Evolutionary conservation across 1,140 invertebrate genomes (phyloP).

Genomic region (Aphelenchoides besseyi): DNA sequence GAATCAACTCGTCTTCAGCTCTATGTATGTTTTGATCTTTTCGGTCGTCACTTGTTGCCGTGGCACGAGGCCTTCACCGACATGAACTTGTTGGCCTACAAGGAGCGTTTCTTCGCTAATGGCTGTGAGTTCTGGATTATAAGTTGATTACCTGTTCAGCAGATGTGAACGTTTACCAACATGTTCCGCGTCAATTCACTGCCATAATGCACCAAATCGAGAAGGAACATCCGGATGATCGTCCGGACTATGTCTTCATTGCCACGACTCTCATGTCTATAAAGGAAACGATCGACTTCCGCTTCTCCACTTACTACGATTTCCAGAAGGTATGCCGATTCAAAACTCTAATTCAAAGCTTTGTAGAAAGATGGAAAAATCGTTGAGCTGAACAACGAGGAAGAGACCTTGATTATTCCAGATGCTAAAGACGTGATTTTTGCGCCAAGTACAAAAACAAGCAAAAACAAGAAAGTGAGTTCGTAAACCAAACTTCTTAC

Average conservation of each 20-base stretch:
- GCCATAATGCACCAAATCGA: slow-evolving; percentile 1
- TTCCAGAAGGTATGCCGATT: neutral
- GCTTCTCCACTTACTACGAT: neutral
- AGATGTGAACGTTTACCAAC: neutral
- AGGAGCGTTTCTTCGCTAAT: slow-evolving; percentile 12
- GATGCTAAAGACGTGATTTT: too few species aligned
- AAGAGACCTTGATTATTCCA: too few species aligned
- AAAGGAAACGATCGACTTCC: neutral
- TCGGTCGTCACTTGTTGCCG: neutral
- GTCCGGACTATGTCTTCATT: slow-evolving; percentile 12
- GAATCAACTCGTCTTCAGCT: neutral
- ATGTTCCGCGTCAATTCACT: neutral
- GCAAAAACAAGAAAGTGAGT: too few species aligned
- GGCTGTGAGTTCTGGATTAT: neutral
- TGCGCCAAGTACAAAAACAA: too few species aligned
- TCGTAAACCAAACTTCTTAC: too few species aligned
- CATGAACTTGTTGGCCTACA: neutral
- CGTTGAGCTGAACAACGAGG: too few species aligned
- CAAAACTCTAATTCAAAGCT: neutral
- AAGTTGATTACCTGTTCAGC: neutral
- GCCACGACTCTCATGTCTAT: neutral
- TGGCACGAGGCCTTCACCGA: slow-evolving; percentile 1
- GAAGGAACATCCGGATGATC: neutral
- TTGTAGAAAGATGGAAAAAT: neutral
- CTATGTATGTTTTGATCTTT: neutral